Percentiles rank a stretch among this genome's conserved stretches.
Conservation (phyloP, 2,797 vertebrate genomes). For the Gymnopithys bicolor region DNA sequence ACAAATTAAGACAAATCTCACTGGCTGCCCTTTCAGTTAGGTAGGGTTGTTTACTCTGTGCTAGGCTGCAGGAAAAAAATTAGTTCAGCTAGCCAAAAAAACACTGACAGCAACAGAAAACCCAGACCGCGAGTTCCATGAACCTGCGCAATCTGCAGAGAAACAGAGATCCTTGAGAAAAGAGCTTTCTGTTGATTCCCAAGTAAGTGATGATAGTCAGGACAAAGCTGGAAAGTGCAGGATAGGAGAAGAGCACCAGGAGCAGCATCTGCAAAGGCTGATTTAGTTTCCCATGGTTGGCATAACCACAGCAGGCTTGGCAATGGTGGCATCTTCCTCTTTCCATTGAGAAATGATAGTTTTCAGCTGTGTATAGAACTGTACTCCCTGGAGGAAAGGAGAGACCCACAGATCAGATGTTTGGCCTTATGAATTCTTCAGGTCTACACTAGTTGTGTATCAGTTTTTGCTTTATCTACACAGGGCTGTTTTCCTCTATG, state of each 20-base stretch:
- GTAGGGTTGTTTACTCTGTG: not conserved
- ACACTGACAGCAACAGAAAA: conserved; percentile 33
- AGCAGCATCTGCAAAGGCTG: conserved; percentile 19
- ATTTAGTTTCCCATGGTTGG: conserved; percentile 93
- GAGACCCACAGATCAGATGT: not conserved
- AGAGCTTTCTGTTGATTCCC: conserved; percentile 26
- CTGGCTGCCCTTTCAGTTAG: not conserved
- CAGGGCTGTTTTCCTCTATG: not conserved
- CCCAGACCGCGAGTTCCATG: not conserved
- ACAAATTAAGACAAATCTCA: not conserved
- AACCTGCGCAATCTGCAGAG: not conserved
- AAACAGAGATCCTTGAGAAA: conserved; percentile 15
- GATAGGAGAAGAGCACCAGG: conserved; percentile 33
- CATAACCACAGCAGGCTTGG: conserved; percentile 93
- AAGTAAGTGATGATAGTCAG: not conserved
- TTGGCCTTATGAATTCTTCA: not conserved
- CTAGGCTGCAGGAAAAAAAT: not conserved
- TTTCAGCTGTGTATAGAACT: conserved; percentile 97
- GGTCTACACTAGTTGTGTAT: not conserved
- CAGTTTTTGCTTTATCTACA: not conserved
- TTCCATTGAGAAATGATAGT: conserved; percentile 97
- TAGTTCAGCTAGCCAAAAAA: not conserved
- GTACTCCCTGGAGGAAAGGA: conserved; percentile 84
- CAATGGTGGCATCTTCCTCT: conserved; percentile 91
- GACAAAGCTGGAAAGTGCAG: conserved; percentile 42